phyloP scores from a whole-genome alignment of 2,113 vertebrate species.

The Hippopotamus amphibius region DNA sequence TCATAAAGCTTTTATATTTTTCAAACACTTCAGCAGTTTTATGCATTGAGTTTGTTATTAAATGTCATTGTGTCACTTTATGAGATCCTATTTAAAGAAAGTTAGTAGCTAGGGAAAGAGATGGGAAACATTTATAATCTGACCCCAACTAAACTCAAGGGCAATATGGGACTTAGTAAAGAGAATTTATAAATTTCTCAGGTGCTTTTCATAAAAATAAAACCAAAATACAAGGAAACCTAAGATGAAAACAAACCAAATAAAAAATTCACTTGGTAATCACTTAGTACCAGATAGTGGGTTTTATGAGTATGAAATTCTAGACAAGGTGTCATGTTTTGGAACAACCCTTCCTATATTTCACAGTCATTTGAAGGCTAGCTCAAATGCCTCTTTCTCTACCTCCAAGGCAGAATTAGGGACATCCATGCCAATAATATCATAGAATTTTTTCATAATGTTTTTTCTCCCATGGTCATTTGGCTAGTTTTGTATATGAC shows the following conservation, averaged over 20 bases:
- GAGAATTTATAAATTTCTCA: constrained; percentile 52
- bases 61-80: constrained; percentile 83
- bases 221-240: constrained; percentile 38
- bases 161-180: constrained; percentile 37
- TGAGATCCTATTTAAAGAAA: constrained; percentile 76
- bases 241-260: constrained; percentile 45
- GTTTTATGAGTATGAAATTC: constrained; percentile 46
- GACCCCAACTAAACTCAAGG: constrained; percentile 73
- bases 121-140: constrained; percentile 74
- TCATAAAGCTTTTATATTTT: constrained; percentile 83
- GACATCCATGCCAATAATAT: not conserved
- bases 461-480: not conserved
- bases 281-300: not conserved
- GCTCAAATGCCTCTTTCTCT: constrained; percentile 11
- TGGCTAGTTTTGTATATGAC: not conserved
- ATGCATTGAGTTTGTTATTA: constrained; percentile 82
- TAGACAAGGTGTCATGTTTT: not conserved
- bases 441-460: not conserved
- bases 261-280: constrained; percentile 9
- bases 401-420: not conserved
- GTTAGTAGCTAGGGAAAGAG: constrained; percentile 70
- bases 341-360: not conserved
- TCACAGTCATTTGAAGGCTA: not conserved
- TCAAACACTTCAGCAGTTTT: constrained; percentile 85
- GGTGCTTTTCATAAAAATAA: constrained; percentile 26